Base-by-base conservation (phyloP, 1,140 invertebrate species). In the Cyclina sinensis region DNA sequence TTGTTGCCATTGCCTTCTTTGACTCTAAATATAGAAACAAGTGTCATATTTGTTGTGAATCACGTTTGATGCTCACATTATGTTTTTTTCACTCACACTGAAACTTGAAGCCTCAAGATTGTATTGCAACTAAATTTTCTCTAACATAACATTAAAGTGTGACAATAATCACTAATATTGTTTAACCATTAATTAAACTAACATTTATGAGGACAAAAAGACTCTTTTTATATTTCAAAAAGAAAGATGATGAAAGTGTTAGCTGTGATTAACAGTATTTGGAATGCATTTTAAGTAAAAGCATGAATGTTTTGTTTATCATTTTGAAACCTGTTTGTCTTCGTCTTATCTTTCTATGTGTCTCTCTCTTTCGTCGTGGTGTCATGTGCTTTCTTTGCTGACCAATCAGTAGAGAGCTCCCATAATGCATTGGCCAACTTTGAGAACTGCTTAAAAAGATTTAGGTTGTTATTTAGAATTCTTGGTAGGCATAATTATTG, bases 1-100 rank as follows among this genome's bases (percentile, higher is more conserved):
- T 86, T 89, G 88, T 89, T 89, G 88, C 88, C 88, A 89, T 89
- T 85, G 88, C 88, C 83, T 85, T 89, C 88, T 85, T 76, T 82
- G 37, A 88, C 68, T 74, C 73, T 78, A 78, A 87, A 80, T 35
- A 87, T 68, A 70, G 57, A 79, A 79, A 59, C 5, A 54, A 51
- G 37, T 54, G 48, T 84, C 43, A 21, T 73, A 51, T 27, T 73
- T 84, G 62, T 84, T 54, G 65, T 84, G 65, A n/a, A 78, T 54
- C 74, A 78, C 46, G 46, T 51, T 78, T 78, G 43, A 78, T 37
- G 46, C 74, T 78, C 74, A n/a, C 73, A 54, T 27, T 32, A 7
- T 7, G 30, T 0, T 54, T 78, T 35, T 78, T 51, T 54, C 74
- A 78, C 74, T 78, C 16, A 78, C 70, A 74, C 74, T 32, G 43